Base-by-base conservation (phyloP, 2,888 invertebrate species). In the Apeira syringaria region DNA sequence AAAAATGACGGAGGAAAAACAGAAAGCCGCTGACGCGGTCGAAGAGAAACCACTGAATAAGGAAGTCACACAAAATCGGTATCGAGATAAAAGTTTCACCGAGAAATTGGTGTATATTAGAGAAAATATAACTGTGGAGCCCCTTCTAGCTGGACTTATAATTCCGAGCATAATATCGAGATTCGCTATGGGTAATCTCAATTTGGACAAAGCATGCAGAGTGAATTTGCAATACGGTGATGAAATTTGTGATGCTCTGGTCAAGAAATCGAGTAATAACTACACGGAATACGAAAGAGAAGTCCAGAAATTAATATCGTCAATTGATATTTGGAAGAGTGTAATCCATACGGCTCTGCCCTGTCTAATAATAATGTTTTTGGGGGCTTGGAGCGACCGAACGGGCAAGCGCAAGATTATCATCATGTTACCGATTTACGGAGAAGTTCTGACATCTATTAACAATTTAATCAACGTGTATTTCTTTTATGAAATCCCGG, bases 41-140 rank as follows among this genome's bases (percentile, higher is more conserved):
- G 87, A 87, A 56, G 86, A 86, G 45, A 86, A 83, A 53, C 85
- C 83, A 7, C 52, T 86, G 1, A 82, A 80, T 34, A 69, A 70
- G 47, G 66, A 71, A 47, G 61, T 51, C 3, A 50, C 39, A n/a
- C 53, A 64, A 22, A 63, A 61, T 17, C 45, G 65, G 25, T 74
- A 71, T 39, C 76, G 78, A 45, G 78, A 76, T 12, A 80, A 73
- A 57, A 74, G 61, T n/a, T 77, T 82, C 32, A 45, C 50, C 5
- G 80, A 85, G 33, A 87, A 83, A 50, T 47, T 84, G 36, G 52
- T 47, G 7, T 66, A 80, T 32, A 69, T 87, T 7, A 78, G 54
- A 56, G 71, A 76, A 1, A 93, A 94, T 65, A 93, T 94, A 46
- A 94, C 94, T 0, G 94, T 94, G 1, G 94, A 94, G 68, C 94